Percentiles rank a stretch among this genome's conserved stretches.
phyloP scores from a whole-genome alignment of 2,797 vertebrate genomes.

The Hippoglossus hippoglossus region DNA sequence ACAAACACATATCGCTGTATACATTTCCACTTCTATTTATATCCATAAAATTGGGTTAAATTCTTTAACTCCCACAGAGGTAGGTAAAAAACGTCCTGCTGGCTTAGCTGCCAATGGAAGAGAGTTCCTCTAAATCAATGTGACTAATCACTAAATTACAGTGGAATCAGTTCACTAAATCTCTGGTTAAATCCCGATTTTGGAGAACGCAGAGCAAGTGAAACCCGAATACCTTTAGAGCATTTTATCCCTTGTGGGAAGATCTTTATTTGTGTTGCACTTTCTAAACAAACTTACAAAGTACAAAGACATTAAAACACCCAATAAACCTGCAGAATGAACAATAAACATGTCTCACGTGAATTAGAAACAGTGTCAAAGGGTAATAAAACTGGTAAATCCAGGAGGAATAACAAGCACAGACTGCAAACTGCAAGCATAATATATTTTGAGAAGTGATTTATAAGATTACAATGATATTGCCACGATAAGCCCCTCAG shows the following conservation, averaged over 20 bases:
- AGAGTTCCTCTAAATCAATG: neutral
- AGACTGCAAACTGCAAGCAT: slow-evolving; percentile 18
- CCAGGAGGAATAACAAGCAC: slow-evolving; percentile 16
- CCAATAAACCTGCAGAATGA: neutral
- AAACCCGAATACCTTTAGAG: neutral
- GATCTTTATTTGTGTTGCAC: neutral
- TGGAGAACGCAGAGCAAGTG: neutral
- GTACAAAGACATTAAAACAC: slow-evolving; percentile 12
- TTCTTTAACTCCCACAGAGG: neutral
- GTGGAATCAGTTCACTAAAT: neutral
- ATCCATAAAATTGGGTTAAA: slow-evolving; percentile 7
- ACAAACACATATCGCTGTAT: slow-evolving; percentile 21
- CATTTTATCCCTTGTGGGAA: neutral
- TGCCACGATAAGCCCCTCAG: slow-evolving; percentile 34
- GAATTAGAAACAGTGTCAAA: slow-evolving; percentile 10
- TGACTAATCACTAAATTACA: slow-evolving; percentile 3
- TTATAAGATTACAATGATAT: slow-evolving; percentile 57
- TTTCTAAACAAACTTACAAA: slow-evolving; percentile 11
- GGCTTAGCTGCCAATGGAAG: neutral
- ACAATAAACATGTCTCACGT: slow-evolving; percentile 15
- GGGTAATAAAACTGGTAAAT: slow-evolving; percentile 15
- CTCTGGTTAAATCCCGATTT: neutral
- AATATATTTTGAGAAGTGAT: slow-evolving; percentile 38
- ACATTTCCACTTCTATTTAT: slow-evolving; percentile 32
- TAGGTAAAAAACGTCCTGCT: neutral